Conservation (phyloP, 2,888 invertebrate species). For the Lepidocyrtinus sp. region DNA sequence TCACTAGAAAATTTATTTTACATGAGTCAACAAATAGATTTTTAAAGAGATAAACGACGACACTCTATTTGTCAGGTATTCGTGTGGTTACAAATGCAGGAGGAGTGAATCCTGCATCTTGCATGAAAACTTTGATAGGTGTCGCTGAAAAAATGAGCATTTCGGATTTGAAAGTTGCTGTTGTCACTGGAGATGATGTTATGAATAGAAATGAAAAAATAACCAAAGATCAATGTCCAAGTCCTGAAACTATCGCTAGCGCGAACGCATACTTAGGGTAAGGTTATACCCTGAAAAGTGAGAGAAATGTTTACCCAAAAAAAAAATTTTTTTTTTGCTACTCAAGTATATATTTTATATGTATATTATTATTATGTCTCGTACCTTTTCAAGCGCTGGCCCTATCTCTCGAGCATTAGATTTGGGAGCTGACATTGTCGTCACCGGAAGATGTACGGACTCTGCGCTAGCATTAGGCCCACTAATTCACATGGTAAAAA, state of each 20-base stretch:
- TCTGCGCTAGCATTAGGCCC: slow-evolving; percentile 74
- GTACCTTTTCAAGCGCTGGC: slow-evolving; percentile 73
- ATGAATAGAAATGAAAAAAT: slow-evolving; percentile 68
- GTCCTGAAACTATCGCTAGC: slow-evolving; percentile 66
- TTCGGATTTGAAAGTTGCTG: slow-evolving; percentile 73
- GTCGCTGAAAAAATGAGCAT: slow-evolving; percentile 72
- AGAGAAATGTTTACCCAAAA: neutral
- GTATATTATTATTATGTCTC: no score
- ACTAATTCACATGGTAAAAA: slow-evolving; percentile 72
- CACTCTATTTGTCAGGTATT: slow-evolving; percentile 73
- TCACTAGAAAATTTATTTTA: neutral
- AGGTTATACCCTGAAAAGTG: neutral
- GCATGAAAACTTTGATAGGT: slow-evolving; percentile 72
- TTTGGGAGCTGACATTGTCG: slow-evolving; percentile 74
- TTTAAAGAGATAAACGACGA: neutral
- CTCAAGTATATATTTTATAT: no score
- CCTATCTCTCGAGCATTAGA: slow-evolving; percentile 73
- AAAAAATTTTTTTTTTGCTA: no score
- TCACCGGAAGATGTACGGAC: slow-evolving; percentile 75
- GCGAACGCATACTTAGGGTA: slow-evolving; percentile 75
- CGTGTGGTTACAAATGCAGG: slow-evolving; percentile 75
- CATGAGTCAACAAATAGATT: neutral
- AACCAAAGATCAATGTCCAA: slow-evolving; percentile 58
- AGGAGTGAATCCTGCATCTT: slow-evolving; percentile 74
- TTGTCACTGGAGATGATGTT: slow-evolving; percentile 74